A percentile compares a stretch with the other conserved stretches of the same genome.
Evolutionary conservation across 2,797 vertebrate genomes (phyloP).

Genomic region (Geotrypetes seraphini): DNA sequence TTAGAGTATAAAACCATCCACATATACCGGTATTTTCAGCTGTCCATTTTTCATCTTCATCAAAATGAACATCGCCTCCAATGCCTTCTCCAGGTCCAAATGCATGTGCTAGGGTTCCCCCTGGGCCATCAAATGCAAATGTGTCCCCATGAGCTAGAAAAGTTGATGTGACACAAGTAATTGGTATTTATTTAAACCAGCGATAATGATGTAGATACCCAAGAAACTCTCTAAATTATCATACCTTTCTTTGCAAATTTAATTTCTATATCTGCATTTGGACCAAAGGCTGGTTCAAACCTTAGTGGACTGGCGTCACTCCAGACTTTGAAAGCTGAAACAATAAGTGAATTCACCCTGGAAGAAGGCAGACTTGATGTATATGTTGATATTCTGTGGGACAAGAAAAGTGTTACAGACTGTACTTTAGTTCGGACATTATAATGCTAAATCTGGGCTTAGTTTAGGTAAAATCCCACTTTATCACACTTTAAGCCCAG

Average conservation of each 20-base stretch:
- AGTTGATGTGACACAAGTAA: background rate
- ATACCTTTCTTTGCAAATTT: constrained; percentile 46
- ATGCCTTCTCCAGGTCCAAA: constrained; percentile 49
- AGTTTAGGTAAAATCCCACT: too few species aligned
- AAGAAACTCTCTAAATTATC: constrained; percentile 8
- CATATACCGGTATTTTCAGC: constrained; percentile 39
- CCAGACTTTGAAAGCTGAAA: constrained; percentile 47
- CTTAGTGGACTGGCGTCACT: constrained; percentile 42
- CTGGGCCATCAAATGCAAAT: constrained; percentile 63
- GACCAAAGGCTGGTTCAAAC: constrained; percentile 45
- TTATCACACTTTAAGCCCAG: too few species aligned
- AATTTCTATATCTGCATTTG: constrained; percentile 48
- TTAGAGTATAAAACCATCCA: background rate
- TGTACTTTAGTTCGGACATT: too few species aligned
- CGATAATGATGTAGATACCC: too few species aligned
- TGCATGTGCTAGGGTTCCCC: constrained; percentile 60
- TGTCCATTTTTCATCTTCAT: constrained; percentile 61
- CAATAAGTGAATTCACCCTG: too few species aligned
- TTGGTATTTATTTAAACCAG: too few species aligned
- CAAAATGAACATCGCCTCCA: constrained; percentile 65
- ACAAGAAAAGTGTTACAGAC: background rate
- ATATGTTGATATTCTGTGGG: constrained; percentile 41
- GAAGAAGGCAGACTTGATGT: constrained; percentile 47
- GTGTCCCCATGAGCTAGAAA: constrained; percentile 54
- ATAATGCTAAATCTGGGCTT: too few species aligned